Evolutionary conservation across 2,113 vertebrate genomes (phyloP).

Genomic region (mouse (Mus musculus)): GRCm39 chr4:76770501-76771000

Average conservation of each 20-base stretch:
- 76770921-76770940: conserved; percentile 8
- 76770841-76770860: background rate
- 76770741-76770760: too few relatives aligned
- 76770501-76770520: background rate
- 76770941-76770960: conserved; percentile 12
- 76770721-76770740: too few relatives aligned
- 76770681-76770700: background rate
- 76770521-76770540: background rate
- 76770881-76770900: background rate
- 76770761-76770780: background rate
- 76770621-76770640: background rate
- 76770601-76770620: background rate
- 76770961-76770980: background rate
- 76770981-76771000: background rate
- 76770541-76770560: background rate
- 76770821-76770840: background rate
- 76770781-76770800: background rate
- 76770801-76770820: background rate
- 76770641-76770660: background rate
- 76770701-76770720: background rate
- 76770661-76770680: background rate
- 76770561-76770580: background rate
- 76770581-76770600: background rate
- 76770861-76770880: background rate
- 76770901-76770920: conserved; percentile 38